These are phyloP conservation scores for Octodon degus DNA, from an alignment of 2,113 vertebrate genomes.

Conservation along the genomic window DNA sequence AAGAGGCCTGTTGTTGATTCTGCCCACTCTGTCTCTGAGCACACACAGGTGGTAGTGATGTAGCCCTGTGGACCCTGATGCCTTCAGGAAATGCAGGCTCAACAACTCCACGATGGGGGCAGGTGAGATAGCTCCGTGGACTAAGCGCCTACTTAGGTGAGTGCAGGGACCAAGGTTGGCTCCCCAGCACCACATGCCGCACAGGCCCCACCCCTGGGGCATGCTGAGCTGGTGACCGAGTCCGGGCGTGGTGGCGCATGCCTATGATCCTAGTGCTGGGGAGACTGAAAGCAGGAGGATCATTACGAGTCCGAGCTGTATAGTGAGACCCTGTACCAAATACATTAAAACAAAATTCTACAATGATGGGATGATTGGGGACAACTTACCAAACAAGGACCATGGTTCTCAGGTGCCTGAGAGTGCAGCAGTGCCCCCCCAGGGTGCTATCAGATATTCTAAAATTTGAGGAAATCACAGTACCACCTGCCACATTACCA, in stretches of 20 bases:
- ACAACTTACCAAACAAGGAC: background rate
- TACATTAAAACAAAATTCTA: background rate
- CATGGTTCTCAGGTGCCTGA: background rate
- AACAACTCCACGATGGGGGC: background rate
- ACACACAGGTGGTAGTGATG: accelerated
- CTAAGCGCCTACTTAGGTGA: no score
- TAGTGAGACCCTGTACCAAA: no score
- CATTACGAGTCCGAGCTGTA: no score
- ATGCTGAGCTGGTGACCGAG: no score
- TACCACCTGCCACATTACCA: background rate
- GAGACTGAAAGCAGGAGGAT: no score
- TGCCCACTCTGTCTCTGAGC: background rate
- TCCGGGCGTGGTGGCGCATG: no score
- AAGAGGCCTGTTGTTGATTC: background rate
- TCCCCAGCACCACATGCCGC: no score
- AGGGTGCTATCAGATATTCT: background rate
- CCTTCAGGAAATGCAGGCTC: background rate
- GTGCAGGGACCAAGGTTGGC: no score
- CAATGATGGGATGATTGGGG: accelerated
- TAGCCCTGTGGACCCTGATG: accelerated
- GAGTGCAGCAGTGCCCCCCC: background rate
- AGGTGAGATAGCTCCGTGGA: no score
- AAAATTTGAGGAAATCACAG: background rate
- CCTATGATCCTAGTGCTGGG: no score
- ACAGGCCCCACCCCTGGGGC: no score